phyloP scores from a whole-genome alignment of 1,140 invertebrate species.

The Heliconius nattereri region DNA sequence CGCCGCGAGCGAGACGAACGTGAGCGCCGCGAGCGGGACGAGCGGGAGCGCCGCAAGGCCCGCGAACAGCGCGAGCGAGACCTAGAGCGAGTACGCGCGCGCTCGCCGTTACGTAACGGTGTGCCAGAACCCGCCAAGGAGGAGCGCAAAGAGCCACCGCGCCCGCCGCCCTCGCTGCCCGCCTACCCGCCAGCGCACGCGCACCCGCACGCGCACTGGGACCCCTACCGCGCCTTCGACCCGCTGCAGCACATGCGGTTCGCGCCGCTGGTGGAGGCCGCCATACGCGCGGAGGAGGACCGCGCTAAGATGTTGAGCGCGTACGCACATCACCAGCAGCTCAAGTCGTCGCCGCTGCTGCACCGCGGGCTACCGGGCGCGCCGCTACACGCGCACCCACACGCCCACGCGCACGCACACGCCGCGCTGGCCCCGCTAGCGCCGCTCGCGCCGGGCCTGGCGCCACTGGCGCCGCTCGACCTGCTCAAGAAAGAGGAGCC shows the following conservation, averaged over 20 bases:
- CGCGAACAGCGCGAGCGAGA: constrained; percentile 73
- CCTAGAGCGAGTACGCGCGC: constrained; percentile 81
- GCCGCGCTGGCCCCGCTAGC: constrained; percentile 57
- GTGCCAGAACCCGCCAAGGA: constrained; percentile 73
- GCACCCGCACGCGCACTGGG: constrained; percentile 83
- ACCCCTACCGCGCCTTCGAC: constrained; percentile 85
- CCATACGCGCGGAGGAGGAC: constrained; percentile 87
- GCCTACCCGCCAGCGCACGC: constrained; percentile 83
- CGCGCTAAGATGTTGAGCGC: constrained; percentile 87
- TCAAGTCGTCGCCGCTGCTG: constrained; percentile 69
- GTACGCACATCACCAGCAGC: constrained; percentile 82
- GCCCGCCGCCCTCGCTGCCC: constrained; percentile 82
- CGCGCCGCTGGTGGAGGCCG: constrained; percentile 87
- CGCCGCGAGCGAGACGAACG: constrained; percentile 87
- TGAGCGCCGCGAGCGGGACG: constrained; percentile 85
- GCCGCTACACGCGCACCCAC: constrained; percentile 50
- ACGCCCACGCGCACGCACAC: constrained; percentile 43
- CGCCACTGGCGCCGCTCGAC: constrained; percentile 71
- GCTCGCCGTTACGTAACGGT: constrained; percentile 87
- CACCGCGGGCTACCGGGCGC: constrained; percentile 64
- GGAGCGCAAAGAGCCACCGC: constrained; percentile 79
- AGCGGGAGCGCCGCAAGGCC: constrained; percentile 78
- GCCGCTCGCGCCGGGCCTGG: constrained; percentile 60
- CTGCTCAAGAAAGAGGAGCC: constrained; percentile 80
- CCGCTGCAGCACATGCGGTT: constrained; percentile 85